phyloP scores from a whole-genome alignment of 2,888 invertebrate species.

The Oxyteleia sp. region DNA sequence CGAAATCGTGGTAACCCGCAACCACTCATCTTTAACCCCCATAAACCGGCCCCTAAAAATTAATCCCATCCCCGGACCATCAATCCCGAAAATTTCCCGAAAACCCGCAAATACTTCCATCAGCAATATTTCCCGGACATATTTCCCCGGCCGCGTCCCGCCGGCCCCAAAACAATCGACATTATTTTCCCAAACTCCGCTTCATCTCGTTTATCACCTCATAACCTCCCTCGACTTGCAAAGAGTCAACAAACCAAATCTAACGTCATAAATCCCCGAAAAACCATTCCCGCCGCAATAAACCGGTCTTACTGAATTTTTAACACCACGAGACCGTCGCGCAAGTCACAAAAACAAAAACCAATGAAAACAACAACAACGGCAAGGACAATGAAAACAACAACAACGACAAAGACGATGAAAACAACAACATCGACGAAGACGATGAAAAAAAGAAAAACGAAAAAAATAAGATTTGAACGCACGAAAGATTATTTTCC shows the following conservation, averaged over 20 bases:
- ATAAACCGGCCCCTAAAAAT: background rate
- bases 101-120: conserved; percentile 46
- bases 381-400: too few relatives aligned
- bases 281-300: conserved; percentile 22
- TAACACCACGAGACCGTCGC: conserved; percentile 46
- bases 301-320: conserved; percentile 55
- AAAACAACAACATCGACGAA: too few relatives aligned
- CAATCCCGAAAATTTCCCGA: conserved; percentile 45
- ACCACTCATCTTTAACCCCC: background rate
- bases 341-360: too few relatives aligned
- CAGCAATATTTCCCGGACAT: conserved; percentile 42
- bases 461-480: too few relatives aligned
- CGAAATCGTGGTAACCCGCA: too few relatives aligned
- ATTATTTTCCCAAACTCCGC: conserved; percentile 53
- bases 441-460: too few relatives aligned
- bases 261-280: conserved; percentile 51
- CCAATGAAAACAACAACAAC: too few relatives aligned
- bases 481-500: too few relatives aligned
- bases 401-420: too few relatives aligned
- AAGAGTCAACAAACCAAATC: conserved; percentile 59
- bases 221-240: conserved; percentile 49
- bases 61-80: conserved; percentile 22
- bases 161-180: too few relatives aligned
- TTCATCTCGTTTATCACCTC: conserved; percentile 59
- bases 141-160: too few relatives aligned